Evolutionary conservation across 2,113 vertebrate genomes (phyloP), one percentile per base, ranked within the genome.

Genomic region (Ictalurus punctatus): DNA sequence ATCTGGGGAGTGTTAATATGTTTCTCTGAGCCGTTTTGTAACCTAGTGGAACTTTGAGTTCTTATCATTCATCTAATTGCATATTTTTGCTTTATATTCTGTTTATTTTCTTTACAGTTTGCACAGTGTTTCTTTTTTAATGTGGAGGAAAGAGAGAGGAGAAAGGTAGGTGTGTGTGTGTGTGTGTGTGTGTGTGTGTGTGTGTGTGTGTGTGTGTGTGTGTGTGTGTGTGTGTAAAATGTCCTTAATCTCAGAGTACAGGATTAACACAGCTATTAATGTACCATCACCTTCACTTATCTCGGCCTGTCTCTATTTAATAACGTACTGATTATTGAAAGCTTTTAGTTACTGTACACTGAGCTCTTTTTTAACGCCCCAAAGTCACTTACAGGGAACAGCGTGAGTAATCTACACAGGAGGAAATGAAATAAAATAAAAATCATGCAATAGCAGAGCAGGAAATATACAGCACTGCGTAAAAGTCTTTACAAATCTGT

Each of bases 51-150:
- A 76, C 65, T 85, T 85, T 79, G 19, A 58, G 48, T 48, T 44
- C 17, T 74, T 5, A 25, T 78, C 3, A 44, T 54, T 14, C 27
- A 17, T 56, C 19, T 30, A 9, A 56, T 3, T 19, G 2, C 19
- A 6, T 30, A n/a, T 8, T 19, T 19, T 19, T 81, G 52, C 5
- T 21, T n/a, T 14, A 3, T 34, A 3, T 34, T 82, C 8, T 81
- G 54, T 81, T 61, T 85, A 4, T 90, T 92, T 86, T 34, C 58
- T 63, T 83, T 65, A 23, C 92, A 95, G 95, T 69, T 94, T 87
- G 93, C 95, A 12, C 92, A 95, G 30, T 95, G 95, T 81, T 95
- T 95, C 91, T 96, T 95, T 84, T 95, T 93, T 86, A 92, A 93
- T 71, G 84, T 92, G 23, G 94, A 95, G 40, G 91, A 88, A 37